Percentiles rank a stretch among this genome's conserved stretches.
Evolutionary conservation across 2,113 vertebrate genomes (phyloP).

Genomic region (Odontesthes bonariensis): DNA sequence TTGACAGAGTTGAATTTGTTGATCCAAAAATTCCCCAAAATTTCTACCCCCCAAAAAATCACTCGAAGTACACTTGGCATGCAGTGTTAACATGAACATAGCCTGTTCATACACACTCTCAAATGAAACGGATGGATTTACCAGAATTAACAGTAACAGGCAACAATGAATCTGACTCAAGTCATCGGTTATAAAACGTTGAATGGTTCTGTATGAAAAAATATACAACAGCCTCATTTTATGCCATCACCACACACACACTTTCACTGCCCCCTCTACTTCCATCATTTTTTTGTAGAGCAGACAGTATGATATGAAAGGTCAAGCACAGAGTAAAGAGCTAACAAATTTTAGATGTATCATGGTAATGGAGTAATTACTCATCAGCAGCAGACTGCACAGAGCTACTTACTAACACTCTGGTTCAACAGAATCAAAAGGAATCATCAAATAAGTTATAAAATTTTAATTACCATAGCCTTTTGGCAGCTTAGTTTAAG

Average conservation of each 20-base stretch:
- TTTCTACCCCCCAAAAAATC: no score
- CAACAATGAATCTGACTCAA: constrained; percentile 51
- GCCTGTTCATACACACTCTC: neutral
- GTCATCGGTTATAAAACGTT: constrained; percentile 58
- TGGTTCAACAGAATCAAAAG: constrained; percentile 49
- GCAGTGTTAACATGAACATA: constrained; percentile 1
- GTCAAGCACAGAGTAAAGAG: constrained; percentile 62
- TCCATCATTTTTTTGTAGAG: constrained; percentile 65
- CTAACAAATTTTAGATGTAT: constrained; percentile 47
- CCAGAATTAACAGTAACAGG: constrained; percentile 14
- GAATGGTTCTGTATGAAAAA: constrained; percentile 55
- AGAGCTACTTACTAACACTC: constrained; percentile 29
- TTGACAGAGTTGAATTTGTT: constrained; percentile 39
- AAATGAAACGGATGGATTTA: constrained; percentile 29
- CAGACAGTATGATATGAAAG: constrained; percentile 54
- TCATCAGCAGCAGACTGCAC: constrained; percentile 26
- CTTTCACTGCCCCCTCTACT: constrained; percentile 17
- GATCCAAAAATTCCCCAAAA: no score
- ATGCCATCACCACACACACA: constrained; percentile 24
- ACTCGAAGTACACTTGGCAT: constrained; percentile 16
- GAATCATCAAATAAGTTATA: constrained; percentile 61
- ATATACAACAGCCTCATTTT: constrained; percentile 33
- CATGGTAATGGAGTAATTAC: constrained; percentile 65
- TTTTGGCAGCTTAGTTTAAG: constrained; percentile 37
- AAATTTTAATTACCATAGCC: constrained; percentile 51